Base-by-base conservation (phyloP, 2,113 vertebrate genomes). In the Lophius piscatorius region DNA sequence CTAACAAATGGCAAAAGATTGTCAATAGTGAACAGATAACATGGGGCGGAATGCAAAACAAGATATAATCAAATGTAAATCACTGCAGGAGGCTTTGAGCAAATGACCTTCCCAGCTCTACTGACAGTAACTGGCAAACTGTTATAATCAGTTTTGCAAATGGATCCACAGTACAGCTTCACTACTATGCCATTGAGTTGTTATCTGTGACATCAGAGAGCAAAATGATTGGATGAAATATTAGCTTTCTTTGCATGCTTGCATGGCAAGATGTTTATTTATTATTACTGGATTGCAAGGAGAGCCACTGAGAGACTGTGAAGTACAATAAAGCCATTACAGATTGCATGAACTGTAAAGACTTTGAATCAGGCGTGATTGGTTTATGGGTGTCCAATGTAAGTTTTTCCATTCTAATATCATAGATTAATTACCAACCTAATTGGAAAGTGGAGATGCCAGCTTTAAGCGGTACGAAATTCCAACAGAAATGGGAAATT, bases 1-100 rank as follows among this genome's bases (percentile, higher is more conserved):
- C 49, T 57, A 50, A 81, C 70, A 81, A 82, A 82, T 59, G 54
- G 61, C 46, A 38, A 76, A 78, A 57, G 39, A 73, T 62, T 68
- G 34, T 70, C 67, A 57, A 54, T 54, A 14, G 52, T 70, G 45
- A 82, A 41, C 45, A 69, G 70, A 78, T 58, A 50, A 63, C 57
- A 59, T 1, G 1, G 49, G 29, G 65, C 31, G 29, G 36, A 23
- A 36, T 9, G 52, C 47, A 77, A 72, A 76, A 76, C 59, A 76
- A 80, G 83, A 67, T 73, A 72, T 50, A 76, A 81, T 82, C 62
- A 82, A 78, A 73, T 77, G 74, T 46, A 80, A 82, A 85, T 81
- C 62, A 78, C 71, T 77, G 59, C 69, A 69, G 70, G 67, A 78
- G n/a, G 29, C 71, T 82, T 12, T 44, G 66, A 70, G 66, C 56